phyloP scores from a whole-genome alignment of 2,113 vertebrate genomes.

The Pterocles orientalis region DNA sequence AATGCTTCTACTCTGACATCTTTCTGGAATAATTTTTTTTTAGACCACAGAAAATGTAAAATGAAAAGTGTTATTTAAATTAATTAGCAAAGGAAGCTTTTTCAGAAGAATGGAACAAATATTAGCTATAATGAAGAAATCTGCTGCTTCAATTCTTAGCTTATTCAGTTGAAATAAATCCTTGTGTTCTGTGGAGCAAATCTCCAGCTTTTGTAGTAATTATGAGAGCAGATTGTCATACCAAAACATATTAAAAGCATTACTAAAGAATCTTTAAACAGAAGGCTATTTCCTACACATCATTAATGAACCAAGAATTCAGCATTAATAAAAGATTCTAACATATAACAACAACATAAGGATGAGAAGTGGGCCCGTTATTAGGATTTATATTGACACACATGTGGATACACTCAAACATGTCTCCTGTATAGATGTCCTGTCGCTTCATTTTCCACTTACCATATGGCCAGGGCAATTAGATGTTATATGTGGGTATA shows the following conservation, averaged over 20 bases:
- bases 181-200: neutral
- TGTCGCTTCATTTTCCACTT: neutral
- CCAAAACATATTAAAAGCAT: neutral
- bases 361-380: neutral
- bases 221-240: neutral
- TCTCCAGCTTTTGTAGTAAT: neutral
- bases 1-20: neutral
- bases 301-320: neutral
- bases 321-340: neutral
- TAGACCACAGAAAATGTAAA: neutral
- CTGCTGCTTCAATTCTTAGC: neutral
- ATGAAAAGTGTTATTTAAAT: neutral
- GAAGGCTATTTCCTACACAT: neutral
- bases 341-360: neutral
- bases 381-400: neutral
- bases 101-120: neutral
- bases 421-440: neutral
- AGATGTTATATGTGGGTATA: neutral
- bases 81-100: neutral
- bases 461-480: neutral
- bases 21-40: neutral
- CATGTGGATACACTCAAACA: fast-evolving
- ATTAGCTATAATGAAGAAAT: neutral
- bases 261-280: neutral
- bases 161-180: constrained; percentile 5